phyloP scores from a whole-genome alignment of 2,888 invertebrate genomes.

The Anoplius nigerrimus region DNA sequence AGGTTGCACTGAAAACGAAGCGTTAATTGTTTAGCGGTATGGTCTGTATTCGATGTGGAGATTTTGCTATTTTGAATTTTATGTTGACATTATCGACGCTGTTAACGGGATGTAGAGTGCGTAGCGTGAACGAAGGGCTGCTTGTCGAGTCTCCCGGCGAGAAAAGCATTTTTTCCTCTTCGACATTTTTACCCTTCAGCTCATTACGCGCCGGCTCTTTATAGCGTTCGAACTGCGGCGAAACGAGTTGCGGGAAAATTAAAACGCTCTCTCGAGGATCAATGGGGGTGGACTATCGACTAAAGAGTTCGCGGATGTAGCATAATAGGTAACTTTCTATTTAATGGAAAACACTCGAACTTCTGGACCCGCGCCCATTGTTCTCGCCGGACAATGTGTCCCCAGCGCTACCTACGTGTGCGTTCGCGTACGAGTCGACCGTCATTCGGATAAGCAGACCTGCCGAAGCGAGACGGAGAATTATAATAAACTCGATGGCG shows the following conservation, averaged over 20 bases:
- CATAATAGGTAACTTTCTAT: conserved; percentile 43
- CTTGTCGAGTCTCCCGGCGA: no score
- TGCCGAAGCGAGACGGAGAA: conserved; percentile 41
- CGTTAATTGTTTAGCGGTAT: no score
- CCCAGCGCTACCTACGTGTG: conserved; percentile 4
- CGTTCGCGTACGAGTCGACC: not conserved
- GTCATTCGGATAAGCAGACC: conserved; percentile 42
- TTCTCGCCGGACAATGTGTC: conserved; percentile 46
- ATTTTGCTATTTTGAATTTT: no score
- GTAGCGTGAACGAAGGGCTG: no score
- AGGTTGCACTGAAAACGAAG: no score
- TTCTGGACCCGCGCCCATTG: conserved; percentile 40
- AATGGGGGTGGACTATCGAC: conserved; percentile 19
- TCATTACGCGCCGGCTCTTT: no score
- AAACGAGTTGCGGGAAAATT: conserved; percentile 12
- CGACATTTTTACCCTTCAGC: no score
- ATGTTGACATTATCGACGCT: no score
- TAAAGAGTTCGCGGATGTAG: conserved; percentile 34
- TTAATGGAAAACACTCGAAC: conserved; percentile 37
- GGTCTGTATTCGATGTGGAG: no score
- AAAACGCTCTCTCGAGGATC: conserved; percentile 20
- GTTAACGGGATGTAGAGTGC: no score
- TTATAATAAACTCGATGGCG: conserved; percentile 45
- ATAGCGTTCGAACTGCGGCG: no score
- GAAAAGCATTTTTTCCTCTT: no score